phyloP scores from a whole-genome alignment of 2,113 vertebrate species.

The Carassius gibelio region DNA sequence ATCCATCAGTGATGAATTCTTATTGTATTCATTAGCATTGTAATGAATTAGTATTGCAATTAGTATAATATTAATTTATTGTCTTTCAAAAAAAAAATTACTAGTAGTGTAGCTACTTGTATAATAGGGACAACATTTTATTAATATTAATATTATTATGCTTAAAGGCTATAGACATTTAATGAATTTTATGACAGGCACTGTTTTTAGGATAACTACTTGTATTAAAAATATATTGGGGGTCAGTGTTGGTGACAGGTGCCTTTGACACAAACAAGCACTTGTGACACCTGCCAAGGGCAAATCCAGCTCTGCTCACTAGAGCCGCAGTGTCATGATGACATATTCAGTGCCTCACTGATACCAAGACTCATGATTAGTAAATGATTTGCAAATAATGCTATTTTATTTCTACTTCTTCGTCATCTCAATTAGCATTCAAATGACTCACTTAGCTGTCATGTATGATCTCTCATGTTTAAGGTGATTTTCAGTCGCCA shows the following conservation, averaged over 20 bases:
- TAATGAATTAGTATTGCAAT: no score
- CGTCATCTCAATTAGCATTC: not conserved
- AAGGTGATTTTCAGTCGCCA: constrained; percentile 80
- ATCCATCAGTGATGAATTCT: not conserved
- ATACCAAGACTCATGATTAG: not conserved
- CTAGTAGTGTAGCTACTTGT: not conserved
- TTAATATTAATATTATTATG: not conserved
- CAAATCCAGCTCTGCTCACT: not conserved
- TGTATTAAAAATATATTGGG: constrained; percentile 27
- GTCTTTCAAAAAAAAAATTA: not conserved
- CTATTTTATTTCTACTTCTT: not conserved
- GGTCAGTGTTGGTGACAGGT: constrained; percentile 33
- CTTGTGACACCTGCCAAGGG: constrained; percentile 17
- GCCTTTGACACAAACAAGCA: constrained; percentile 42
- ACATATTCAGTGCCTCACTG: not conserved
- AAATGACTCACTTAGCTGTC: not conserved
- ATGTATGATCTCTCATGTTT: not conserved
- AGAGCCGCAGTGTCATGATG: not conserved
- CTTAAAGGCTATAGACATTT: not conserved
- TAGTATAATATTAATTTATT: no score
- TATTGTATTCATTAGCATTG: no score
- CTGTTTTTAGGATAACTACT: not conserved
- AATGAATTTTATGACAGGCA: not conserved
- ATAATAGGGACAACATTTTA: not conserved
- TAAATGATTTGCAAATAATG: not conserved